Conservation (phyloP, 2,888 invertebrate genomes). For the Stramonita haemastoma region DNA sequence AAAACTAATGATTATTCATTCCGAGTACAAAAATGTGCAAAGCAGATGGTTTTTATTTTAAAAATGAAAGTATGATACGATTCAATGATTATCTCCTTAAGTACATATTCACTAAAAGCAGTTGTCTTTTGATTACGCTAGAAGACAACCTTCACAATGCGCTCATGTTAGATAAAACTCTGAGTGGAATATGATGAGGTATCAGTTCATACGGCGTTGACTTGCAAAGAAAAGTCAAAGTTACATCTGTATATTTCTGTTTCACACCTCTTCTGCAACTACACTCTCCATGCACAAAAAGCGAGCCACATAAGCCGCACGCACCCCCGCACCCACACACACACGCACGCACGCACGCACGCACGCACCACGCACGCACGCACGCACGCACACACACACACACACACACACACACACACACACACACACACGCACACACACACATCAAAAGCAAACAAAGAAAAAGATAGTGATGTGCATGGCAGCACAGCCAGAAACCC, state of each 20-base stretch:
- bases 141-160: no score
- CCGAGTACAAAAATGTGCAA: no score
- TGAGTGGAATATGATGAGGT: not conserved
- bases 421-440: conserved; percentile 30
- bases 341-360: conserved; percentile 5
- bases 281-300: not conserved
- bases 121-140: no score
- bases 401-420: conserved; percentile 17
- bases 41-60: no score
- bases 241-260: not conserved
- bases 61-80: no score
- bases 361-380: not conserved
- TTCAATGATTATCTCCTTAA: no score
- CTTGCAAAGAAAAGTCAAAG: not conserved
- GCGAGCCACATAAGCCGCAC: not conserved
- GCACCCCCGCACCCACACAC: not conserved
- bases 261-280: not conserved
- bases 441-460: no score
- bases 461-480: no score
- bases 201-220: not conserved
- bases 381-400: conserved; percentile 20
- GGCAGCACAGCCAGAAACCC: no score
- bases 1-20: no score
- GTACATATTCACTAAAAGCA: no score
- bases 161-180: no score